Base-by-base conservation (phyloP, 2,888 invertebrate genomes). In the Steinernema carpocapsae region DNA sequence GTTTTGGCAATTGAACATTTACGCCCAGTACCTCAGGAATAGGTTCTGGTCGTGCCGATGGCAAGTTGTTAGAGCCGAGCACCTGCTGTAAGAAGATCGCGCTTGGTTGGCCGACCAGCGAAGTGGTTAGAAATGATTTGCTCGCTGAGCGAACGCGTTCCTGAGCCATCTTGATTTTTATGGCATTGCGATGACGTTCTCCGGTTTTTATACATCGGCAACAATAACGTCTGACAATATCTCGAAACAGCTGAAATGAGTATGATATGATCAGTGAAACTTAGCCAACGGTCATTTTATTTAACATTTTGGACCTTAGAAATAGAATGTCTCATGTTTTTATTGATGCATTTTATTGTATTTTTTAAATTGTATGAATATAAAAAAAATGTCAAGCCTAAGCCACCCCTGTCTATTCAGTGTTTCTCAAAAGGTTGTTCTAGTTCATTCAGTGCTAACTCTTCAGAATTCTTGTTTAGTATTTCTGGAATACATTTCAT, bases 191-290 rank as follows among this genome's bases (percentile, higher is more conserved):
- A n/a, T 75, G 56, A 42, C 51, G 17, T 59, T 74, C 26, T 26
- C n/a, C 22, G 12, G 26, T 43, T 42, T 37, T n/a, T 43, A 48
- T 32, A 43, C 82, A 80, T 43, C 81, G 82, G 37, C 77, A 76
- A n/a, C 78, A 43, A 59, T 80, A 72, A 7, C 72, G 72, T 29
- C 24, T 14, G n/a, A 82, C 29, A 32, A 78, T 52, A 59, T 80
- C 77, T 32, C 77, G 79, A 59, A 82, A 82, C 12, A 80, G 71
- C 82, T 80, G 46, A 74, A 80, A 77, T 37, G 10, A 10, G 37
- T 37, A 37, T 37, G n/a, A n/a, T n/a, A n/a, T n/a, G n/a, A n/a
- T n/a, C n/a, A n/a, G n/a, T n/a, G n/a, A n/a, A n/a, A n/a, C n/a
- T n/a, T n/a, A n/a, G n/a, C n/a, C n/a, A n/a, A n/a, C n/a, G n/a